Percentiles rank a stretch among this genome's conserved stretches.
Evolutionary conservation across 2,888 invertebrate species (phyloP).

Genomic region (Epinotia nisella): DNA sequence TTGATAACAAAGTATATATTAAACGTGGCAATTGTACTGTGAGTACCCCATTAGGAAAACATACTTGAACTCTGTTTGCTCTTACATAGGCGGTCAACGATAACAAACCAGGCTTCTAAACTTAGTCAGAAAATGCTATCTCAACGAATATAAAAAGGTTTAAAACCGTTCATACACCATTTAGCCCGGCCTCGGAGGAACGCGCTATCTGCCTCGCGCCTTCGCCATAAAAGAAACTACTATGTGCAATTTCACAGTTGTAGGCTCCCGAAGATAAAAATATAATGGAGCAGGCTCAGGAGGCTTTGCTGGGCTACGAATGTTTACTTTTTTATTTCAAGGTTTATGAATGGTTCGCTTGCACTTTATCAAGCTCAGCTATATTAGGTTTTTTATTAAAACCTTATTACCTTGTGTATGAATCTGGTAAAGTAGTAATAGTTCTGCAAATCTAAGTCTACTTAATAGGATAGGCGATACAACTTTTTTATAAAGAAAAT

Average conservation of each 20-base stretch:
- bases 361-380: slow-evolving; percentile 8
- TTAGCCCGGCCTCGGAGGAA: slow-evolving; percentile 29
- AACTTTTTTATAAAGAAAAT: no score
- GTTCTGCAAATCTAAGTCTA: slow-evolving; percentile 50
- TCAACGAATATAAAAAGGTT: slow-evolving; percentile 35
- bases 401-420: not conserved
- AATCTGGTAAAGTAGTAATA: not conserved
- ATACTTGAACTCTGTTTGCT: no score
- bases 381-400: not conserved
- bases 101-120: not conserved
- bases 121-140: not conserved
- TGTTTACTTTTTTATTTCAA: slow-evolving; percentile 30
- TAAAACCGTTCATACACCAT: slow-evolving; percentile 41
- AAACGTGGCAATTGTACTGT: no score
- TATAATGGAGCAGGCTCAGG: slow-evolving; percentile 33
- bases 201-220: slow-evolving; percentile 23
- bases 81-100: not conserved
- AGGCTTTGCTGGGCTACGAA: slow-evolving; percentile 12
- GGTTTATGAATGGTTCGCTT: slow-evolving; percentile 4
- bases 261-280: slow-evolving; percentile 39
- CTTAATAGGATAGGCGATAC: no score
- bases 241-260: slow-evolving; percentile 42
- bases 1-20: no score
- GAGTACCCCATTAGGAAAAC: no score
- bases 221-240: slow-evolving; percentile 38